Percentiles rank a stretch among this genome's conserved stretches.
phyloP scores from a whole-genome alignment of 2,113 vertebrate species.

The Hiodon alosoides region DNA sequence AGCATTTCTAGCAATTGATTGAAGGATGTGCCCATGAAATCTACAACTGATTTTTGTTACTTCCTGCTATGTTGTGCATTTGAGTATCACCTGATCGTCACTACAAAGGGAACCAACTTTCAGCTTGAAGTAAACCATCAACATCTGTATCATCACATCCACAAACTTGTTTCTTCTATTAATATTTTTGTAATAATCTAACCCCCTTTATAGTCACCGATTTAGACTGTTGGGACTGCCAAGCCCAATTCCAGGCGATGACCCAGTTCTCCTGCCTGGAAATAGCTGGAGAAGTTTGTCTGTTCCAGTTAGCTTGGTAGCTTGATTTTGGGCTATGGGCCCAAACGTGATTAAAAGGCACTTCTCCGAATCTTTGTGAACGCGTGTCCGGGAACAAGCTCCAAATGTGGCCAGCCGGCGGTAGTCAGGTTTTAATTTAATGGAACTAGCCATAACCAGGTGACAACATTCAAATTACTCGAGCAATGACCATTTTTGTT shows the following conservation, averaged over 20 bases:
- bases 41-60: not conserved
- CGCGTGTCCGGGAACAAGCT: no score
- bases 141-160: not conserved
- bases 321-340: not conserved
- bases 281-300: conserved; percentile 34
- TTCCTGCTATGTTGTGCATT: not conserved
- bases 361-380: not conserved
- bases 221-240: conserved; percentile 5
- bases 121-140: conserved; percentile 10
- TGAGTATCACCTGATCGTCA: not conserved
- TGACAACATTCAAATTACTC: no score
- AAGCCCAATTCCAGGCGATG: conserved; percentile 31
- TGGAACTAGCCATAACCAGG: no score
- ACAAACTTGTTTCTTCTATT: not conserved
- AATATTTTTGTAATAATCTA: conserved; percentile 10
- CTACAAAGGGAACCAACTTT: not conserved
- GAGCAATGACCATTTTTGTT: no score
- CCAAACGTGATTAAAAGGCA: not conserved
- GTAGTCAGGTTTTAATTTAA: not conserved
- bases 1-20: no score
- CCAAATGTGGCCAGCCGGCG: not conserved
- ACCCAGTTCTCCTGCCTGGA: conserved; percentile 34
- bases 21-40: not conserved
- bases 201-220: conserved; percentile 3
- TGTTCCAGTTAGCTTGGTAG: conserved; percentile 29